Evolutionary conservation across 2,113 vertebrate genomes (phyloP), one percentile per base, ranked within the genome.

Genomic region (Bothrops jararaca): DNA sequence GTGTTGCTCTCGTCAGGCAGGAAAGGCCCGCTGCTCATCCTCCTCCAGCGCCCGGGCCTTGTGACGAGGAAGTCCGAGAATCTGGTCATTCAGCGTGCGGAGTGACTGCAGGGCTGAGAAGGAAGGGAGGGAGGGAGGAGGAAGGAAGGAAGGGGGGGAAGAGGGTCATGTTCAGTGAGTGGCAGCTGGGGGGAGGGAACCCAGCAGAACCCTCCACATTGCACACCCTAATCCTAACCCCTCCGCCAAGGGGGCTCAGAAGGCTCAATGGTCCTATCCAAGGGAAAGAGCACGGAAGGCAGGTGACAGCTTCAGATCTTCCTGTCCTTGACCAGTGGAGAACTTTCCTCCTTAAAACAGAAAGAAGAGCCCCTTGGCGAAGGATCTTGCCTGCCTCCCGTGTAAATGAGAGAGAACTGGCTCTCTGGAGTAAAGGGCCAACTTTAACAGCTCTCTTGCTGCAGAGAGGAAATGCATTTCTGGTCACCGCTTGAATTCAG

Each of bases 31-130:
- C 1, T 96, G 97, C 54, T 98, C 96, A 0, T 98, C 98, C 8
- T 98, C 98, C 0, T 98, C 98, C 95, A 98, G 92, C 0, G 98
- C 57, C 96, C 98, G 98, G 0, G 98, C 98, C 95, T 98, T 98
- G 96, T 97, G 97, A 99, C 96, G 0, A 99, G 98, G 86, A 99
- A 98, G 93, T 97, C 98, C 4, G 98, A 98, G 95, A 99, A 99
- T 99, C 97, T 99, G 99, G 97, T 99, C 98, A 1, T 99, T 99
- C 87, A 99, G 95, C 93, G 98, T 99, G 94, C 98, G 98, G 94
- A 99, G 95, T 0, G 98, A 99, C 90, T 99, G 98, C 89, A 99
- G 98, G 0, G 99, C 99, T 99, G 96, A 7, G 74, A 60, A 94
- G 57, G 57, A 94, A 53, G 50, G 50, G 39, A 53, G 42, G 42